Conservation (phyloP, 2,888 invertebrate species). For the Aethes cnicana region DNA sequence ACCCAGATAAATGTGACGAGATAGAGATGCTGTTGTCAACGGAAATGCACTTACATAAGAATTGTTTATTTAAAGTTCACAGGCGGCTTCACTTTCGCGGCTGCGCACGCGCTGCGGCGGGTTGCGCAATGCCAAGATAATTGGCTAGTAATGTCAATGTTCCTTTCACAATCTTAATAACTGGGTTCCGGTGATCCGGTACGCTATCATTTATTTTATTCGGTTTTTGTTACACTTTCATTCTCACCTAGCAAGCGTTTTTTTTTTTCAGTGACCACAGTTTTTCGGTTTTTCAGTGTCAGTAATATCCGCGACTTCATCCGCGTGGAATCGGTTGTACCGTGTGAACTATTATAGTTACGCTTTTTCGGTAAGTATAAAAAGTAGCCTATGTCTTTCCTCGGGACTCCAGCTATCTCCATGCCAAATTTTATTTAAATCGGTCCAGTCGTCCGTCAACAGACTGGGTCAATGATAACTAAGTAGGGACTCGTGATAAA, state of each 20-base stretch:
- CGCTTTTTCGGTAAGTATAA: no score
- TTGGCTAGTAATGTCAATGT: conserved; percentile 75
- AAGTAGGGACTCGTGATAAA: no score
- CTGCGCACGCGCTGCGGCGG: conserved; percentile 41
- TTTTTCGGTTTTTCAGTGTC: no score
- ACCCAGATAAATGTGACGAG: conserved; percentile 15
- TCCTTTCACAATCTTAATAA: conserved; percentile 69
- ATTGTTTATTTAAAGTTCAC: conserved; percentile 59
- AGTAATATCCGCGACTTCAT: no score
- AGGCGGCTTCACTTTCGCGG: conserved; percentile 66
- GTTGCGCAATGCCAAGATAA: conserved; percentile 66
- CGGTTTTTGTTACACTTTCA: conserved; percentile 53
- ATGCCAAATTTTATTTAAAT: no score
- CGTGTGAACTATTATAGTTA: no score
- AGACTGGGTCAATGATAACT: no score
- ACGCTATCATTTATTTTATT: conserved; percentile 54
- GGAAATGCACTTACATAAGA: conserved; percentile 70
- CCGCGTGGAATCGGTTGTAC: no score
- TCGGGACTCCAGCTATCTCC: no score
- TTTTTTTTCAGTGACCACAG: no score
- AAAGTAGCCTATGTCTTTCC: no score
- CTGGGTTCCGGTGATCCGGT: conserved; percentile 63
- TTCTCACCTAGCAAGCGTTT: conserved; percentile 43
- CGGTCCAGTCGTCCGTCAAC: no score
- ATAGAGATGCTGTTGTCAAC: conserved; percentile 39